A percentile compares a stretch with the other conserved stretches of the same genome.
These are phyloP conservation scores for Molossus molossus DNA, from an alignment of 2,797 vertebrate species.

Conservation along the genomic window DNA sequence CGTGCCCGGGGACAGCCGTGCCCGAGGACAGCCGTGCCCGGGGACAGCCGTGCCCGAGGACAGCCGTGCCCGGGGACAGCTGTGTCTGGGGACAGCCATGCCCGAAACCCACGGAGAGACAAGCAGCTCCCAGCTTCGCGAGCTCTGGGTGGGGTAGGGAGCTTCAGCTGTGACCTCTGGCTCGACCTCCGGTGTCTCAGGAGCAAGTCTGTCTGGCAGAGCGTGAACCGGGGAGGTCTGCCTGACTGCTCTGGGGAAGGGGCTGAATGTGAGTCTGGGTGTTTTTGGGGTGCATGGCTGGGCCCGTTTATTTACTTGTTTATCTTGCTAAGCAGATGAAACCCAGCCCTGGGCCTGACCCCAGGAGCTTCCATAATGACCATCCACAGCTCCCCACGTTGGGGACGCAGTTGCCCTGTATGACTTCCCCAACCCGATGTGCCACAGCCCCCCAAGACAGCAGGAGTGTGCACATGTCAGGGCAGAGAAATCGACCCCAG, in stretches of 20 bases:
- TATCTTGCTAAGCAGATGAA: constrained; percentile 88
- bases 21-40: too few species aligned
- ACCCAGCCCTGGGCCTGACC: constrained; percentile 85
- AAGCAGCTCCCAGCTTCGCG: not conserved
- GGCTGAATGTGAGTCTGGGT: not conserved
- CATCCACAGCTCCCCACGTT: constrained; percentile 85
- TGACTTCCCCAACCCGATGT: constrained; percentile 84
- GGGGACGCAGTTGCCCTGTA: constrained; percentile 79
- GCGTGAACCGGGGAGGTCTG: not conserved
- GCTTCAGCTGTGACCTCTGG: too few species aligned
- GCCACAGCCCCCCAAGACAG: constrained; percentile 74
- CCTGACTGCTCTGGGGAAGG: not conserved
- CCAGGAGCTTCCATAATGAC: constrained; percentile 86
- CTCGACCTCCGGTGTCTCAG: not conserved
- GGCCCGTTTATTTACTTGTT: constrained; percentile 88
- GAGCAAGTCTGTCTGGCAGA: not conserved
- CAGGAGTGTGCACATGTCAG: not conserved
- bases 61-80: too few species aligned
- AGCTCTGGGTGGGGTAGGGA: too few species aligned
- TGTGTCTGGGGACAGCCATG: too few species aligned
- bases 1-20: too few species aligned
- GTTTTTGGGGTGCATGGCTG: constrained; percentile 68
- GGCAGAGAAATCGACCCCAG: fast-evolving
- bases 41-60: too few species aligned
- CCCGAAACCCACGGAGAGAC: too few species aligned